phyloP scores from a whole-genome alignment of 2,888 invertebrate genomes.

The Dyspetes luteomarginatus region DNA sequence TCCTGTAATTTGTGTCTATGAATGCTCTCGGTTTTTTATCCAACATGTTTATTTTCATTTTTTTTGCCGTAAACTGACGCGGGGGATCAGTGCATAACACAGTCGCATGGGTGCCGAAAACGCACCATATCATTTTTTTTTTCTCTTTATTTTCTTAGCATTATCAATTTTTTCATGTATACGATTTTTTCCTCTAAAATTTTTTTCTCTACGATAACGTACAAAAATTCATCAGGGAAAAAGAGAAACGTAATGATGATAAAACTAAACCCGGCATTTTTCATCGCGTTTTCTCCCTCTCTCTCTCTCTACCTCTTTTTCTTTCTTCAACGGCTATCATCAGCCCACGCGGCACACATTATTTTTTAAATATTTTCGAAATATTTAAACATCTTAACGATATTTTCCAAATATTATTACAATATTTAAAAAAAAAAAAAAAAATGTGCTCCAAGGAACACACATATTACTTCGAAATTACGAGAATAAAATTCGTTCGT shows the following conservation, averaged over 20 bases:
- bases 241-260: slow-evolving; percentile 72
- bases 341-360: slow-evolving; percentile 74
- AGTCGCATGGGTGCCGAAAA: slow-evolving; percentile 50
- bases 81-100: slow-evolving; percentile 37
- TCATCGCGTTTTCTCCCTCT: slow-evolving; percentile 29
- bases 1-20: slow-evolving; percentile 81
- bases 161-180: slow-evolving; percentile 46
- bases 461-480: slow-evolving; percentile 75
- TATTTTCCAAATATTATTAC: no score
- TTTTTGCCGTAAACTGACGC: slow-evolving; percentile 54
- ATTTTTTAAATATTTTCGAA: no score
- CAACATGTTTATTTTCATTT: slow-evolving; percentile 72
- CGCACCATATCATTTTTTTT: slow-evolving; percentile 41
- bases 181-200: no score
- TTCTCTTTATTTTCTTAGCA: slow-evolving; percentile 11
- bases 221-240: slow-evolving; percentile 80
- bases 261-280: slow-evolving; percentile 79
- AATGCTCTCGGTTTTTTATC: slow-evolving; percentile 78
- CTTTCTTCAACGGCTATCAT: slow-evolving; percentile 77
- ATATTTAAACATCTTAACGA: no score
- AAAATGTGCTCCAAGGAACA: no score
- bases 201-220: slow-evolving; percentile 80
- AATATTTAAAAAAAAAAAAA: no score
- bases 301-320: slow-evolving; percentile 62
- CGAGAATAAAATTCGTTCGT: slow-evolving; percentile 70